Conservation (phyloP, 2,888 invertebrate genomes). For the Xestoiulus laeticollis region DNA sequence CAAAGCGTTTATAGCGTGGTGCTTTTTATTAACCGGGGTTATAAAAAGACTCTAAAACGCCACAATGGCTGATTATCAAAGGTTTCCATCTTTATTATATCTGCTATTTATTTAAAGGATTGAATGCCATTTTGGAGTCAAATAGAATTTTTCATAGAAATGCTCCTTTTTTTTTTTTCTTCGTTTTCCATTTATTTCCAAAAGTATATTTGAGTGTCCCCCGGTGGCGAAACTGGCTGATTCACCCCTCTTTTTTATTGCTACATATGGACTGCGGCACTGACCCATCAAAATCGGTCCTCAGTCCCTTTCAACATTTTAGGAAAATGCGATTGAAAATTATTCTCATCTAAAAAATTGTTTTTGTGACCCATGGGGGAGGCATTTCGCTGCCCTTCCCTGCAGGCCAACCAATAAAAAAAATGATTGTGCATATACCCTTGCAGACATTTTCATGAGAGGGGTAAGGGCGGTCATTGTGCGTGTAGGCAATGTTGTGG, state of each 20-base stretch:
- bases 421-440: not conserved
- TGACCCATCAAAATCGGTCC: slow-evolving; percentile 18
- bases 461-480: slow-evolving; percentile 11
- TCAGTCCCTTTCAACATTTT: not conserved
- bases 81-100: slow-evolving; percentile 31
- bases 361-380: slow-evolving; percentile 18
- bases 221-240: slow-evolving; percentile 11
- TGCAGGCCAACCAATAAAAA: not conserved
- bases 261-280: slow-evolving; percentile 7
- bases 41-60: slow-evolving; percentile 21
- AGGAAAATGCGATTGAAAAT: slow-evolving; percentile 29
- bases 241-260: slow-evolving; percentile 29
- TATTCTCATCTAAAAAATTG: slow-evolving; percentile 34
- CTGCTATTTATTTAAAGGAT: slow-evolving; percentile 20
- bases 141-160: slow-evolving; percentile 13
- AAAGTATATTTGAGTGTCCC: slow-evolving; percentile 34
- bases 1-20: not conserved
- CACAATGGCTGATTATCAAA: slow-evolving; percentile 37
- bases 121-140: not conserved
- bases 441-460: not conserved
- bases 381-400: slow-evolving; percentile 13
- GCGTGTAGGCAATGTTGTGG: not conserved
- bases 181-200: not conserved
- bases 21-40: slow-evolving; percentile 25
- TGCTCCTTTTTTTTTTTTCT: not conserved